Conservation (phyloP, 2,113 vertebrate species). For the Calypte anna region DNA sequence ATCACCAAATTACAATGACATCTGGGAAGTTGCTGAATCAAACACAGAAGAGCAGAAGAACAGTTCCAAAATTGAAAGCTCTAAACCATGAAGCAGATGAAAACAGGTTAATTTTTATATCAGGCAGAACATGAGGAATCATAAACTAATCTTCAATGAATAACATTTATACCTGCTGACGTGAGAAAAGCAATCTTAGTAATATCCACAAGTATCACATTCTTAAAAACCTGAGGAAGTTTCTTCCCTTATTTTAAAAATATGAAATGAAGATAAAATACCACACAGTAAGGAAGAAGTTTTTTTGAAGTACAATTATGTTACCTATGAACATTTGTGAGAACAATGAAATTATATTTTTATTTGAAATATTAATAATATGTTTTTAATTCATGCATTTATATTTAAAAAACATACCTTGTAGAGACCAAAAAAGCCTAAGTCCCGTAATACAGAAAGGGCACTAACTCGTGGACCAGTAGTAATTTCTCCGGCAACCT, state of each 20-base stretch:
- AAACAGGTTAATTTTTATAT: constrained; percentile 2
- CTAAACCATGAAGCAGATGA: not conserved
- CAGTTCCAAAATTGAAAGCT: not conserved
- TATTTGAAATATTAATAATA: not conserved
- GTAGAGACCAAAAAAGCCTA: constrained; percentile 97
- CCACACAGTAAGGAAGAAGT: not conserved
- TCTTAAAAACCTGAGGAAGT: not conserved
- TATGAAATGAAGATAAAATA: not conserved
- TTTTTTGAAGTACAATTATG: not conserved
- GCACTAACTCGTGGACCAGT: constrained; percentile 95
- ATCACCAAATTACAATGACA: not conserved
- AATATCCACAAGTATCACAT: not conserved
- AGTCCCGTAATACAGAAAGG: constrained; percentile 88
- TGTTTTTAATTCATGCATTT: not conserved
- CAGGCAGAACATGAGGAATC: not conserved
- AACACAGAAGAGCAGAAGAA: not conserved
- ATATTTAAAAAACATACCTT: constrained; percentile 80
- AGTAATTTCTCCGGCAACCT: constrained; percentile 93
- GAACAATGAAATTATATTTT: not conserved
- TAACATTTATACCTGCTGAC: not conserved
- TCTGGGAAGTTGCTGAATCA: not conserved
- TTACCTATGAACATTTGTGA: not conserved
- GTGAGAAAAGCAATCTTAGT: not conserved
- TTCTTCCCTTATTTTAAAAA: not conserved
- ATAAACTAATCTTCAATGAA: not conserved